Evolutionary conservation across 2,888 invertebrate genomes (phyloP), one percentile per base, ranked within the genome.

Genomic region (Crematogaster levior): DNA sequence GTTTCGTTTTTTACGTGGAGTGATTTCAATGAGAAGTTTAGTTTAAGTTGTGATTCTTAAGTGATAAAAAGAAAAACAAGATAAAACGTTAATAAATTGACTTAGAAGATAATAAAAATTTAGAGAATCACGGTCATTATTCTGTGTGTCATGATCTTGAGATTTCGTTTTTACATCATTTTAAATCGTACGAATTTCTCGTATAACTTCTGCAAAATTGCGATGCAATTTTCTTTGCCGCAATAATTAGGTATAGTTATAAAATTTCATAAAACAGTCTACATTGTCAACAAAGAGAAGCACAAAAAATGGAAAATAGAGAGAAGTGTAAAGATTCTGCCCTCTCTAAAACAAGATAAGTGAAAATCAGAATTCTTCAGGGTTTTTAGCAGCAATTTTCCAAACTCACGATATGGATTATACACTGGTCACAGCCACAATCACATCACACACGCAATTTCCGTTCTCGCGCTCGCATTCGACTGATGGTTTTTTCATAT

Each of bases 401-500:
- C 43, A 53, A 77, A 43, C 24, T 56, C 77, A 56, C 43, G 66
- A 56, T 79, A 70, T 68, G 65, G 51, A 21, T n/a, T 63, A 81
- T 48, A 46, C 90, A 86, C 85, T 75, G 48, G 58, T 83, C 88
- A 88, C 89, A 88, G 81, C 24, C 89, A 88, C 88, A 82, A 79
- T 84, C 88, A 88, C 88, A 89, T 85, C 89, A 88, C 89, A 87
- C 88, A 88, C 88, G 60, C 89, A 84, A 40, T 63, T 68, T 56
- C 15, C 40, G 43, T 43, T 5, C 24, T 60, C 24, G 63, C 53
- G 74, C 48, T 61, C 21, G 53, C 48, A 37, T 51, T 61, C 15
- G 18, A 27, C 34, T 18, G 40, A 18, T 21, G 40, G 2, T 65
- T 66, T n/a, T 6, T 51, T 21, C 9, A n/a, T 51, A 7, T 61